These are phyloP conservation scores for Eurytoma adleriae DNA, from an alignment of 2,888 invertebrate genomes.

Conservation along the genomic window DNA sequence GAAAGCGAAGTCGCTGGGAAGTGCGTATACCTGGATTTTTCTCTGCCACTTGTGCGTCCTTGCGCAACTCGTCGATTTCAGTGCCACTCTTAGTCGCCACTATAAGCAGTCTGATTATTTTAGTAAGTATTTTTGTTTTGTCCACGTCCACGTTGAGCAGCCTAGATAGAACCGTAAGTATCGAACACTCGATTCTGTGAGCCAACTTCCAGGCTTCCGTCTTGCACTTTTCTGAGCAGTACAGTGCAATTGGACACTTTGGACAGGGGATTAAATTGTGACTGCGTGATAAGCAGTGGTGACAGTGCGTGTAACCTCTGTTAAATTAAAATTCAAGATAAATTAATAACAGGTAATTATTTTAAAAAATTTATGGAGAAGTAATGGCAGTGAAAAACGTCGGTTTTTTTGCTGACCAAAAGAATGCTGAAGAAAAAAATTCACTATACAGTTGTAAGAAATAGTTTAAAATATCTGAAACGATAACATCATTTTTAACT, in stretches of 20 bases:
- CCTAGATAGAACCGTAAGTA: conserved; percentile 66
- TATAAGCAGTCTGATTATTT: conserved; percentile 71
- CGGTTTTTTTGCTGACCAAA: too few relatives aligned
- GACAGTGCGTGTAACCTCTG: conserved; percentile 74
- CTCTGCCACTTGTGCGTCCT: conserved; percentile 69
- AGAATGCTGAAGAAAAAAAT: too few relatives aligned
- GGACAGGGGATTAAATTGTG: conserved; percentile 72
- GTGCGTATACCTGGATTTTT: conserved; percentile 67
- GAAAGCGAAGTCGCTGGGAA: too few relatives aligned
- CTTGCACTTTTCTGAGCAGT: conserved; percentile 71
- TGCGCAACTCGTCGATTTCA: conserved; percentile 66
- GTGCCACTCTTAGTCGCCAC: conserved; percentile 68
- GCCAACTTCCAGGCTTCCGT: conserved; percentile 67
- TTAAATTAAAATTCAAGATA: not conserved
- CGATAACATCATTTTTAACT: too few relatives aligned
- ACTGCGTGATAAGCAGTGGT: conserved; percentile 70
- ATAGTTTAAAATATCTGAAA: too few relatives aligned
- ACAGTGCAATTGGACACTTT: conserved; percentile 70
- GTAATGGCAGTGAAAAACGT: too few relatives aligned
- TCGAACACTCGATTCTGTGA: conserved; percentile 70
- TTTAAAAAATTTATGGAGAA: too few relatives aligned
- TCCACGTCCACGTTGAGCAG: conserved; percentile 70
- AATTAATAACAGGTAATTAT: not conserved
- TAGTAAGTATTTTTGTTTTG: conserved; percentile 71
- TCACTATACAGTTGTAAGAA: not conserved